Evolutionary conservation across 2,797 vertebrate genomes (phyloP).

Genomic region (Acomys russatus): DNA sequence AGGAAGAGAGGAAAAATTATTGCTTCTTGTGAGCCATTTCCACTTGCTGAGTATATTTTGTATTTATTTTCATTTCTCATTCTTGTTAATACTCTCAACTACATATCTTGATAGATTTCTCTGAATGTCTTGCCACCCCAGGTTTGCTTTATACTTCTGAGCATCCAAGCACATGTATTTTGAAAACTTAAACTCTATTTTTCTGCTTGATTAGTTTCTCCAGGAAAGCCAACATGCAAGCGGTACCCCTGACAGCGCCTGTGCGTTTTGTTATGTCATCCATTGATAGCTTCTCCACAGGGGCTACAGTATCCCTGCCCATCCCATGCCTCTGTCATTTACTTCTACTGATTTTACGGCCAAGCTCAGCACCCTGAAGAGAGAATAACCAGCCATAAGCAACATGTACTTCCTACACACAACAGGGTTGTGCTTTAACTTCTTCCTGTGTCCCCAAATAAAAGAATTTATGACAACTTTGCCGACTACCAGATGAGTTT

Average conservation of each 20-base stretch:
- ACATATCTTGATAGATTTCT: conserved; percentile 24
- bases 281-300: background rate
- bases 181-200: conserved; percentile 47
- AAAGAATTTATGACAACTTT: conserved; percentile 29
- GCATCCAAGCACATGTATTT: background rate
- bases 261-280: conserved; percentile 13
- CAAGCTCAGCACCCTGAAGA: conserved; percentile 46
- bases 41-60: background rate
- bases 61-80: background rate
- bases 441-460: background rate
- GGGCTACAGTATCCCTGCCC: background rate
- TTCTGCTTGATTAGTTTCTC: conserved; percentile 43
- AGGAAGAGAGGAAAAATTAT: background rate
- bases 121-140: background rate
- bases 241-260: background rate
- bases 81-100: background rate
- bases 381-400: conserved; percentile 13
- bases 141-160: background rate
- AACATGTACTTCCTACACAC: conserved; percentile 5
- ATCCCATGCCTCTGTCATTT: conserved; percentile 6
- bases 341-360: conserved; percentile 56
- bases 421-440: conserved; percentile 50
- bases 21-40: background rate
- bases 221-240: background rate
- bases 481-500: conserved; percentile 44